Conservation (phyloP, 2,888 invertebrate genomes). For the Agrochola lychnidis region DNA sequence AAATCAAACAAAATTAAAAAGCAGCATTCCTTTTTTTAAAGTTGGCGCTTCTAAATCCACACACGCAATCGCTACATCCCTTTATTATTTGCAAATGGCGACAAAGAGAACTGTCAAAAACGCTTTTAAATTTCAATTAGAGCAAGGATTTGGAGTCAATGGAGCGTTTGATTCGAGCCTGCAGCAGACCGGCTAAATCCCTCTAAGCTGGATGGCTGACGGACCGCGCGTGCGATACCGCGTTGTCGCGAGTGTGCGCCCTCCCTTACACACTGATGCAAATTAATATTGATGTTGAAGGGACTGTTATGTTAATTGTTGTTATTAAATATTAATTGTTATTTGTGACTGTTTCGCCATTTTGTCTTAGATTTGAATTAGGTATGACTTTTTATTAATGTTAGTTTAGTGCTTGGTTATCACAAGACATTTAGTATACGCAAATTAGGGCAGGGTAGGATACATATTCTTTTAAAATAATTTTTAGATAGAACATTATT, state of each 20-base stretch:
- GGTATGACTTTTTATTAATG: constrained; percentile 20
- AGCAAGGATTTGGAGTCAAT: constrained; percentile 77
- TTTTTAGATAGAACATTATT: not conserved
- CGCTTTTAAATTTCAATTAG: constrained; percentile 83
- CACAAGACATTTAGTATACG: not conserved
- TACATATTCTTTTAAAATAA: not conserved
- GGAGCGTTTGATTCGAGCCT: constrained; percentile 79
- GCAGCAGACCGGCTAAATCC: constrained; percentile 74
- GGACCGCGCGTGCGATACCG: constrained; percentile 68
- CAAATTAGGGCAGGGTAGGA: not conserved
- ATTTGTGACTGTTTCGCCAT: constrained; percentile 34
- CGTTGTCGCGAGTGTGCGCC: constrained; percentile 62
- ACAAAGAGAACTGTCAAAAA: constrained; percentile 78
- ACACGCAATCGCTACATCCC: constrained; percentile 54
- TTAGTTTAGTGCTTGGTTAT: not conserved
- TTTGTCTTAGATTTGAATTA: constrained; percentile 29
- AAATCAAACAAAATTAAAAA: constrained; percentile 9
- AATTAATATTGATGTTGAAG: constrained; percentile 60
- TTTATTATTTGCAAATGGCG: constrained; percentile 73
- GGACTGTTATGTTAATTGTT: constrained; percentile 51
- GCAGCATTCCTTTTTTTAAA: constrained; percentile 32
- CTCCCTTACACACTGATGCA: constrained; percentile 54
- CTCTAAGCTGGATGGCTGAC: constrained; percentile 77
- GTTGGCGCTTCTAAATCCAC: constrained; percentile 47
- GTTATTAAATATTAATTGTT: constrained; percentile 59